Percentiles rank a stretch among this genome's conserved stretches.
Conservation (phyloP, 1,140 invertebrate genomes). For the Mesaphorura yosii region DNA sequence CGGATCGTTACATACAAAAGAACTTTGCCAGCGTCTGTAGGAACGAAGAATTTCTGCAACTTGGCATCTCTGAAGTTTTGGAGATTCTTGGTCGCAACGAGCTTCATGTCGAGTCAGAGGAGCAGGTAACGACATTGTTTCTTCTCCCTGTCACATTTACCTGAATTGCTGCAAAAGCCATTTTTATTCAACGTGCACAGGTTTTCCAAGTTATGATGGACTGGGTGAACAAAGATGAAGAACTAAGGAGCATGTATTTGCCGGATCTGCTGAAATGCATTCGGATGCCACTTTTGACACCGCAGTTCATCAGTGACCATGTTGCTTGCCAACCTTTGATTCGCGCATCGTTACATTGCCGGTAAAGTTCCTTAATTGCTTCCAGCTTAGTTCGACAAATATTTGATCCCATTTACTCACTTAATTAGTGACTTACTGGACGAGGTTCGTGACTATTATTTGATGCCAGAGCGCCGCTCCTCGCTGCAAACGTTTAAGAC, state of each 20-base stretch:
- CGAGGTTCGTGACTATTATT: constrained; percentile 70
- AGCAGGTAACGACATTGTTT: constrained; percentile 40
- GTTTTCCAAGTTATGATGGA: constrained; percentile 73
- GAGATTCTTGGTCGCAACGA: constrained; percentile 67
- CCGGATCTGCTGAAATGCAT: constrained; percentile 63
- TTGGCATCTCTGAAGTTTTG: constrained; percentile 52
- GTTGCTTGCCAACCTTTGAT: constrained; percentile 75
- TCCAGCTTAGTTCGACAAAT: constrained; percentile 1
- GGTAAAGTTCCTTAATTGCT: constrained; percentile 39
- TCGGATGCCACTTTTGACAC: constrained; percentile 64
- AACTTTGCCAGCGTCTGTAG: constrained; percentile 67
- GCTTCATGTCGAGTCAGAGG: constrained; percentile 54
- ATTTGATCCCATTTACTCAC: no score
- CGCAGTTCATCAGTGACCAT: constrained; percentile 68
- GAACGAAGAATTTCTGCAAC: constrained; percentile 63
- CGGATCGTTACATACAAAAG: constrained; percentile 70
- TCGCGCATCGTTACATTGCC: constrained; percentile 57
- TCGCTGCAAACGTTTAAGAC: constrained; percentile 63
- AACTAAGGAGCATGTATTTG: constrained; percentile 46
- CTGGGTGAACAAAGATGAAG: constrained; percentile 63
- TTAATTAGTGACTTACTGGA: constrained; percentile 57
- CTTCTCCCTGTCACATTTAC: no score
- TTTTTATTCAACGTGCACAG: constrained; percentile 41
- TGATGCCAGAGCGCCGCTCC: constrained; percentile 68
- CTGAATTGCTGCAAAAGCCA: constrained; percentile 8